These are phyloP conservation scores for Bos indicus DNA, from an alignment of 2,113 vertebrate genomes.

Conservation along the genomic window DNA sequence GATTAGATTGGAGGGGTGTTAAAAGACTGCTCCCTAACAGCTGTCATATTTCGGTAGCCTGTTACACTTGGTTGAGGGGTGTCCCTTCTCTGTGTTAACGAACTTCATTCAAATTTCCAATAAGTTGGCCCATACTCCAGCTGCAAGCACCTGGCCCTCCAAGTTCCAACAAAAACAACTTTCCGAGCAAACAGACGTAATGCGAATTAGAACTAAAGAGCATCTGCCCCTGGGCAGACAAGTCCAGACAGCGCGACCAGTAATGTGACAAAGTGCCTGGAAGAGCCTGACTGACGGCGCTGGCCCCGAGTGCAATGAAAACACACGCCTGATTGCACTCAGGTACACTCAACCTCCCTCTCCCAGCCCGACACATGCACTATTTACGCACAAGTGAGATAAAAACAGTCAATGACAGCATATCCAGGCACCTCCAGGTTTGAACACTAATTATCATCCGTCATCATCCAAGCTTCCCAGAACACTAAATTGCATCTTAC, in stretches of 20 bases:
- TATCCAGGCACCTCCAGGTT: background rate
- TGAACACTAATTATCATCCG: conserved; percentile 37
- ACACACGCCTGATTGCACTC: background rate
- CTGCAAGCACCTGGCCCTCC: conserved; percentile 66
- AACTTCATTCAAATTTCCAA: conserved; percentile 54
- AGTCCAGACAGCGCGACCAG: conserved; percentile 47
- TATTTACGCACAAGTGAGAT: background rate
- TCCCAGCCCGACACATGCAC: background rate
- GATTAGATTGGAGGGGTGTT: accelerated
- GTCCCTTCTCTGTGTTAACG: background rate
- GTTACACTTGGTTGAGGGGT: background rate
- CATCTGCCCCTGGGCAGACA: conserved; percentile 61
- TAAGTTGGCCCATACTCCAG: conserved; percentile 39
- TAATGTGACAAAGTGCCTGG: conserved; percentile 48
- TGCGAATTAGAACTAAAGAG: conserved; percentile 58
- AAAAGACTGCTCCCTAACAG: background rate
- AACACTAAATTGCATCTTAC: background rate
- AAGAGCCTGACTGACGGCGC: conserved; percentile 40
- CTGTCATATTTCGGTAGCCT: background rate
- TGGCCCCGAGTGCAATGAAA: background rate
- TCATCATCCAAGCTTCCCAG: conserved; percentile 36
- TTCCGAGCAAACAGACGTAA: conserved; percentile 51
- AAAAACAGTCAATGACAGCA: background rate
- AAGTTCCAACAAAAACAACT: conserved; percentile 69
- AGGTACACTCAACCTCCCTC: background rate